Evolutionary conservation across 64 coral and sea anemone species (phyloP), one percentile per base, ranked within the genome.

Genomic region (Stichodactyla helianthus): DNA sequence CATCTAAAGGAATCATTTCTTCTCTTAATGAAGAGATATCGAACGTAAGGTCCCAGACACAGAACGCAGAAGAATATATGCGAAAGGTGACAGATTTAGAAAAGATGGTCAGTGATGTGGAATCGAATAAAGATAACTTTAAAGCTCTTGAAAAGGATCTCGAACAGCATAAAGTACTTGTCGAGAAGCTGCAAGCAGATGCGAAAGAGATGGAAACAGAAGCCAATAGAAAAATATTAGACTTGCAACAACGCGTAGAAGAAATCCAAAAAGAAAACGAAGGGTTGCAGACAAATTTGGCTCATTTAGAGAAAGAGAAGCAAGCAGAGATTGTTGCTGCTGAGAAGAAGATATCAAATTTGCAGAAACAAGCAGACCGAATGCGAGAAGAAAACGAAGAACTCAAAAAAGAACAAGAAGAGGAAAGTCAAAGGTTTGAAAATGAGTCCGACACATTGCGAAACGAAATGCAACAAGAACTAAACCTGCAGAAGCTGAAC

Each of bases 351-450:
- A 83, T 77, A 79, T 78, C 58, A 23, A 82, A 67, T 4, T 85
- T 28, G 71, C 54, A 85, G 58, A 59, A 78, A 85, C 13, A 50
- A 20, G 31, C 50, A 76, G 83, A 90, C n/a, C 68, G 9, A 10
- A 10, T 13, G 3, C 68, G 12, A 74, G 54, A 51, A 91, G 51
- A 86, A 52, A 83, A 86, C 79, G 26, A 89, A 67, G 87, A 89
- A 25, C 52, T 67, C 18, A 79, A 87, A 44, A 57, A 52, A 56
- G 54, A 86, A 27, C 78, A 89, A 6, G 77, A 92, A 86, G 64
- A 95, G 63, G 88, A 92, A 53, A 86, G 77, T n/a, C 76, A 89
- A 92, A 55, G 50, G 52, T 89, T 95, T 89, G 82, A 70, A 55
- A 82, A 86, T 62, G 93, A 95, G 7, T 85, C 54, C 3, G 82